Evolutionary conservation across 2,797 vertebrate genomes (phyloP), one percentile per base, ranked within the genome.

Genomic region (Anas bernieri): DNA sequence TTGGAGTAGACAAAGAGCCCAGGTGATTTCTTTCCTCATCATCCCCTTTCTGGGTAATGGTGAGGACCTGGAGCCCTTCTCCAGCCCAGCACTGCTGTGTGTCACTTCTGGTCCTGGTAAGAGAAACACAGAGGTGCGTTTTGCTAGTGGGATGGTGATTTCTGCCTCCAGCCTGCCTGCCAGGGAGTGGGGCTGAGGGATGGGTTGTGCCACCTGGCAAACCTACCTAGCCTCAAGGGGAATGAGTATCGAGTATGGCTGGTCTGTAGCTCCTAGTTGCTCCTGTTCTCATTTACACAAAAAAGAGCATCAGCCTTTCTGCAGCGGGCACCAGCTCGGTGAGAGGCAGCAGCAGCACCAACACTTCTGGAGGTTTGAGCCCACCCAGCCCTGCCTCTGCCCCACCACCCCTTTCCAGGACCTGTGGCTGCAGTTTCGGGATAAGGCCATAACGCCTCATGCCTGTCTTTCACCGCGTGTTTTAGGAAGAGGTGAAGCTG

Each of bases 61-160:
- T 30, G 45, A 9, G 26, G 39, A 43, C 37, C 77, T 41, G 21
- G 62, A 82, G 37, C 3, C 37, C 21, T 79, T 61, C 46, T 76
- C 43, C 50, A 74, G 26, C 2, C 5, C 4, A 2, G 52, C 43
- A 45, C 13, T 0, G 2, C 54, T 84, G 59, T 37, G 0, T 86
- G 87, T 76, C 79, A 39, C 28, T 82, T 82, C 92, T 84, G 70
- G 85, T 43, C 75, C 45, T 70, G 83, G 15, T 66, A 55, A 12
- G 62, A 46, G 45, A 87, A 89, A 37, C 62, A 59, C 55, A 10
- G 48, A 88, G 55, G 31, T 2, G 3, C 72, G 39, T 18, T 4
- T 1, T 91, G 73, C 58, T 50, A 73, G 22, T 2, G 3, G 68
- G 54, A 23, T 7, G 54, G 55, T 21, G 30, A 62, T 63, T n/a